phyloP scores from a whole-genome alignment of 2,888 invertebrate genomes.

The Ethmia dodecea region DNA sequence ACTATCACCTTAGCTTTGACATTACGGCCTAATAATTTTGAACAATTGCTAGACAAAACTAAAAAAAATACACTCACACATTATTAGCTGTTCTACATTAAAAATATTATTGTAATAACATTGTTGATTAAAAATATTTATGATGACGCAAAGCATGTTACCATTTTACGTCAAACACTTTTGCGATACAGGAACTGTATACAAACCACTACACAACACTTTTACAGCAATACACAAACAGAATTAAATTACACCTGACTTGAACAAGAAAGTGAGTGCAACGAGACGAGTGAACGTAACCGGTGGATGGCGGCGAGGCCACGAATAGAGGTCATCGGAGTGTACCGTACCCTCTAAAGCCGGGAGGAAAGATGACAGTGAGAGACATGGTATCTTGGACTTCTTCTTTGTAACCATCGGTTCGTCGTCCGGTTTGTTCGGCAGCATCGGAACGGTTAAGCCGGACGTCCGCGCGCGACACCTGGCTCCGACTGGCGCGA shows the following conservation, averaged over 20 bases:
- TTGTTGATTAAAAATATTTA: too few relatives aligned
- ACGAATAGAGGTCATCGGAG: constrained; percentile 57
- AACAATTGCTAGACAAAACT: too few relatives aligned
- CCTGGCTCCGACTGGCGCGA: constrained; percentile 55
- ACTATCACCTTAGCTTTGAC: too few relatives aligned
- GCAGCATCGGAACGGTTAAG: constrained; percentile 54
- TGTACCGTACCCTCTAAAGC: constrained; percentile 66
- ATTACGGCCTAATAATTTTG: too few relatives aligned
- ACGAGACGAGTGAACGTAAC: constrained; percentile 65
- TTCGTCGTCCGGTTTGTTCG: constrained; percentile 61
- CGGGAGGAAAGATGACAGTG: constrained; percentile 66
- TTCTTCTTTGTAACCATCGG: constrained; percentile 72
- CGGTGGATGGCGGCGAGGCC: constrained; percentile 65
- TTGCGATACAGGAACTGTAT: constrained; percentile 16
- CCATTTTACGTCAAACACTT: constrained; percentile 8
- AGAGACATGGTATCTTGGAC: constrained; percentile 71
- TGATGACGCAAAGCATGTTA: too few relatives aligned
- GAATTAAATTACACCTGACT: constrained; percentile 65
- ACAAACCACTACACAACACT: constrained; percentile 42
- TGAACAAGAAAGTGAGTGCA: constrained; percentile 73
- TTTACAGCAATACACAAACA: constrained; percentile 48
- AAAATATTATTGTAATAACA: too few relatives aligned
- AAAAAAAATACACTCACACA: too few relatives aligned
- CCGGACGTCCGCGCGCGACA: constrained; percentile 67
- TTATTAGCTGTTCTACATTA: too few relatives aligned